phyloP scores from a whole-genome alignment of 2,888 invertebrate species.

The Bellardia pandia region DNA sequence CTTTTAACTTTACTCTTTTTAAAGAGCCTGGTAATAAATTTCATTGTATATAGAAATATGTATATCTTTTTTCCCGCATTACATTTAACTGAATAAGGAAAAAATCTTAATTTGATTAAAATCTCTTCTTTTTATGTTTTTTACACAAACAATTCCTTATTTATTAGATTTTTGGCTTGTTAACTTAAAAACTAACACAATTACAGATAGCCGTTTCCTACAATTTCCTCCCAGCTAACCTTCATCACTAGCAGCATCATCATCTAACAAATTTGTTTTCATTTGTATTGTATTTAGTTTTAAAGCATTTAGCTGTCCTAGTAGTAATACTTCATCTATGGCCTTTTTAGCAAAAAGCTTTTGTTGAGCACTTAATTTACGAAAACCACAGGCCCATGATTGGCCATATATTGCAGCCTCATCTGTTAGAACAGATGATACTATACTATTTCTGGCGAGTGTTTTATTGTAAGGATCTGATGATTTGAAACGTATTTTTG shows the following conservation, averaged over 20 bases:
- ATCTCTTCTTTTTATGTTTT: not conserved
- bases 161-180: conserved; percentile 32
- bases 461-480: conserved; percentile 1
- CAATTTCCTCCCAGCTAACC: not conserved
- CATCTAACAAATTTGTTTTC: not conserved
- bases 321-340: conserved; percentile 56
- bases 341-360: conserved; percentile 63
- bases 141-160: not conserved
- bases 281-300: conserved; percentile 41
- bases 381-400: conserved; percentile 66
- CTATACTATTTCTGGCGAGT: not conserved
- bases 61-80: not conserved
- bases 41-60: no score
- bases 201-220: not conserved
- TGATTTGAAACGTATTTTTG: conserved; percentile 39
- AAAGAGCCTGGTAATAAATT: no score
- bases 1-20: no score
- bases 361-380: conserved; percentile 58
- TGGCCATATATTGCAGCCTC: conserved; percentile 59
- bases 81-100: not conserved
- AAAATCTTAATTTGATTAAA: no score
- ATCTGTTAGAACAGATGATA: conserved; percentile 20
- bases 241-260: not conserved
- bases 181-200: not conserved
- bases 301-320: conserved; percentile 51